Base-by-base conservation (phyloP, 2,888 invertebrate species). In the Incurvaria masculella region DNA sequence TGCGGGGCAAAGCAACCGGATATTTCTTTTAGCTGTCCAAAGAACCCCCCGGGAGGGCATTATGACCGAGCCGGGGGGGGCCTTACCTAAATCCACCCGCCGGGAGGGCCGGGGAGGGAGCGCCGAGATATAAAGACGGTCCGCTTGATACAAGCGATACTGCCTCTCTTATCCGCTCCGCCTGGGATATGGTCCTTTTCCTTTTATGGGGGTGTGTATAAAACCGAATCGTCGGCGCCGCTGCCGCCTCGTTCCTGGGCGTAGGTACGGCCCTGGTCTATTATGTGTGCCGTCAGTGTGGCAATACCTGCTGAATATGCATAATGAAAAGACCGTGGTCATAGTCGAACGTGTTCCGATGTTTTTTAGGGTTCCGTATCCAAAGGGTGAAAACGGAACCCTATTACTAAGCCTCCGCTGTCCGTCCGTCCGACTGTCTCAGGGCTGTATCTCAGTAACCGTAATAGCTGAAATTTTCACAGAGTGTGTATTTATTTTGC, bases 21-120 rank as follows among this genome's bases (percentile, higher is more conserved):
- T 76, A 78, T 76, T 78, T 76, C 78, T 78, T 74, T 76, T 74
- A 76, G 76, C 75, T 75, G 75, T 75, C 76, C 76, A 73, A 76
- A 73, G 74, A 71, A 69, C 73, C 75, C 69, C 74, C 75, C 75
- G 71, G 72, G 33, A 33, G 33, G 33, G 33, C 33, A 33, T 33
- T 33, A 33, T 33, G 33, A 33, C 33, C 33, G 33, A 33, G 14
- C 33, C 14, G 33, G 33, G 33, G 23, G 23, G 23, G 23, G 23
- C 14, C 33, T 33, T 33, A 33, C 33, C 33, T 33, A 33, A 33
- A 33, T 33, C 33, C 33, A 33, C 33, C 33, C 33, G 14, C 4
- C 14, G 11, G 62, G 65, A 65, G 66, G 72, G 71, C 61, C 59
- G 61, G 53, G 65, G 68, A 72, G 72, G 47, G 51, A 66, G 72